Base-by-base conservation (phyloP, 2,888 invertebrate genomes). In the Mimas tiliae region DNA sequence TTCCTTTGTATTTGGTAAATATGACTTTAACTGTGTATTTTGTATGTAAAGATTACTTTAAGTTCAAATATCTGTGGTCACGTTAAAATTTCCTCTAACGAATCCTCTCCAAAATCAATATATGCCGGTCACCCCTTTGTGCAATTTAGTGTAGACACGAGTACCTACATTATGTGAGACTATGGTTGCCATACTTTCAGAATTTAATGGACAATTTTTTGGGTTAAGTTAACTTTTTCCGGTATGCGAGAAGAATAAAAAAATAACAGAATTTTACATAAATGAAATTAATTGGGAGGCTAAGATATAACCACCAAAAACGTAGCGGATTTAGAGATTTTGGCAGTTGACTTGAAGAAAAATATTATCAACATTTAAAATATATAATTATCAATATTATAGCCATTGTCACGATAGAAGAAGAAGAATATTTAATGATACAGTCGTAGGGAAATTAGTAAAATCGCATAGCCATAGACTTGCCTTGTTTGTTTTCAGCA, bases 121-220 rank as follows among this genome's bases (percentile, higher is more conserved):
- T 52, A 27, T 58, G 38, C 12, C 58, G 42, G 58, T 58, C 58
- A 58, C 58, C 58, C 58, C 58, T 58, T 52, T 52, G 52, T 52
- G 33, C 58, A 58, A 58, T 58, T 58, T 58, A 42, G 42, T 58
- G 58, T 58, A 21, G 58, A 58, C 58, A 58, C 50, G 55, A 55
- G 42, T 58, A 21, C 58, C 38, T 58, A 50, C 16, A 50, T 50
- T 16, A 9, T 50, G 50, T 50, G 48, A 9, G 16, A 50, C 0
- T 50, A 50, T 50, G 50, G 50, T 50, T 50, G 19, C 50, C 50
- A 50, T 50, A 19, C 50, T 7, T 19, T 8, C 3, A 19, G 1
- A 19, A 19, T 50, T 19, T 50, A 16, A n/a, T 48, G 48, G 48
- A 48, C n/a, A n/a, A n/a, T n/a, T n/a, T n/a, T n/a, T n/a, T n/a